These are phyloP conservation scores for Lutjanus argentimaculatus DNA, from an alignment of 2,797 vertebrate species.

Conservation along the genomic window DNA sequence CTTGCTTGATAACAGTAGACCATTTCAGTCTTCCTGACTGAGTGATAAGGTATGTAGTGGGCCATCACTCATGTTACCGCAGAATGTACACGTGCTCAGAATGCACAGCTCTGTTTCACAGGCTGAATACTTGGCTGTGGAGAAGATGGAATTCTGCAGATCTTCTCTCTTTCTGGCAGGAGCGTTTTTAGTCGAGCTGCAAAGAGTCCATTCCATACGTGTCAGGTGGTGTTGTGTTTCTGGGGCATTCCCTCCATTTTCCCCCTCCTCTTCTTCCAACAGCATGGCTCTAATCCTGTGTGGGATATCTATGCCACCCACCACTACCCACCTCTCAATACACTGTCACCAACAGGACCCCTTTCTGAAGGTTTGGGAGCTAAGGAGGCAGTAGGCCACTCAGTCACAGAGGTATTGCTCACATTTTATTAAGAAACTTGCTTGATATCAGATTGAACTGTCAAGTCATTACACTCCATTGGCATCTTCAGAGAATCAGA, in stretches of 20 bases:
- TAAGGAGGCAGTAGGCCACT: slow-evolving; percentile 36
- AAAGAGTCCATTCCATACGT: slow-evolving; percentile 77
- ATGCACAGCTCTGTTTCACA: slow-evolving; percentile 61
- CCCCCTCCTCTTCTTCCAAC: slow-evolving; percentile 47
- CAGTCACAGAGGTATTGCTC: slow-evolving; percentile 31
- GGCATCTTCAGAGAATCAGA: too few relatives aligned
- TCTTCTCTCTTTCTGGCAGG: slow-evolving; percentile 68
- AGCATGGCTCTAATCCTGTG: slow-evolving; percentile 72
- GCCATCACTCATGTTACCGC: slow-evolving; percentile 42
- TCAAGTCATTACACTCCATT: too few relatives aligned
- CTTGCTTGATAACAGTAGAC: slow-evolving; percentile 2
- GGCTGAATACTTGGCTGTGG: slow-evolving; percentile 60
- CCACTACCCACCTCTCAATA: slow-evolving; percentile 10
- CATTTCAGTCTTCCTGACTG: slow-evolving; percentile 14
- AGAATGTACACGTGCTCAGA: slow-evolving; percentile 20
- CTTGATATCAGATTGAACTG: too few relatives aligned
- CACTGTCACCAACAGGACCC: slow-evolving; percentile 51
- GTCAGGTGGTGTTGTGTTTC: slow-evolving; percentile 78
- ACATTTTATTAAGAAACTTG: background rate
- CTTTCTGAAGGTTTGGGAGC: slow-evolving; percentile 33
- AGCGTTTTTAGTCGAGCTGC: slow-evolving; percentile 46
- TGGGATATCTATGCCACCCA: slow-evolving; percentile 67
- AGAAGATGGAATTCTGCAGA: slow-evolving; percentile 56
- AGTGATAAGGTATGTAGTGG: slow-evolving; percentile 29
- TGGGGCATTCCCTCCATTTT: slow-evolving; percentile 74